phyloP scores from a whole-genome alignment of 2,113 vertebrate species.

The Ceyx margarethae region DNA sequence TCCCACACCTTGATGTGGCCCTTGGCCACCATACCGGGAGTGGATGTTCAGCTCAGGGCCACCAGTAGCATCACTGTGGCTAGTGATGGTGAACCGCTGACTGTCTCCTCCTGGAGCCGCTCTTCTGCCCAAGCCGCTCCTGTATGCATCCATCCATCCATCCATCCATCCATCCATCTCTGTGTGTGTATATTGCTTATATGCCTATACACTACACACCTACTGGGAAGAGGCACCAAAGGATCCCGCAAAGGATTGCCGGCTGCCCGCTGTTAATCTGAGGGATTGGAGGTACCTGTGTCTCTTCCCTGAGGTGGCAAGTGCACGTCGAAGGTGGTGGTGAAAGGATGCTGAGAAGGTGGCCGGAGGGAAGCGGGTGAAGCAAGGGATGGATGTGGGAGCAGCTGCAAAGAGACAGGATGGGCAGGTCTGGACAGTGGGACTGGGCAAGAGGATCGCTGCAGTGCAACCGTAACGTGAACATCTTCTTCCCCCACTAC shows the following conservation, averaged over 20 bases:
- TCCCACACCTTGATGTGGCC: fast-evolving
- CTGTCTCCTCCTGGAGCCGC: background rate
- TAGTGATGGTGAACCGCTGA: fast-evolving
- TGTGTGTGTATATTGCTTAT: background rate
- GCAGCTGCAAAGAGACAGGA: background rate
- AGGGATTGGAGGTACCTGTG: background rate
- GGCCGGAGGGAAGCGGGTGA: background rate
- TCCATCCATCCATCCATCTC: fast-evolving
- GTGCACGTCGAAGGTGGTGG: background rate
- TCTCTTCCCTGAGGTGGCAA: background rate
- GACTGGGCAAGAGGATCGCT: background rate
- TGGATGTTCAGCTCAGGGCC: background rate
- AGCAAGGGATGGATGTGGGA: background rate
- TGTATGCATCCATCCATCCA: fast-evolving
- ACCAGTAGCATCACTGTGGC: fast-evolving
- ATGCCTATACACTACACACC: background rate
- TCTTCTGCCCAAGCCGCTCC: background rate
- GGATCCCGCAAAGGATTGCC: fast-evolving
- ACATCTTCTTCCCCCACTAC: background rate
- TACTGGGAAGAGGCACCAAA: background rate
- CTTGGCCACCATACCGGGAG: fast-evolving
- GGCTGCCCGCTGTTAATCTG: fast-evolving
- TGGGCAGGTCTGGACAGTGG: background rate
- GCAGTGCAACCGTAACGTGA: background rate
- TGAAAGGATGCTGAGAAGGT: background rate